A percentile compares a stretch with the other conserved stretches of the same genome.
These are phyloP conservation scores for Sphaeramia orbicularis DNA, from an alignment of 2,797 vertebrate species.

Conservation along the genomic window DNA sequence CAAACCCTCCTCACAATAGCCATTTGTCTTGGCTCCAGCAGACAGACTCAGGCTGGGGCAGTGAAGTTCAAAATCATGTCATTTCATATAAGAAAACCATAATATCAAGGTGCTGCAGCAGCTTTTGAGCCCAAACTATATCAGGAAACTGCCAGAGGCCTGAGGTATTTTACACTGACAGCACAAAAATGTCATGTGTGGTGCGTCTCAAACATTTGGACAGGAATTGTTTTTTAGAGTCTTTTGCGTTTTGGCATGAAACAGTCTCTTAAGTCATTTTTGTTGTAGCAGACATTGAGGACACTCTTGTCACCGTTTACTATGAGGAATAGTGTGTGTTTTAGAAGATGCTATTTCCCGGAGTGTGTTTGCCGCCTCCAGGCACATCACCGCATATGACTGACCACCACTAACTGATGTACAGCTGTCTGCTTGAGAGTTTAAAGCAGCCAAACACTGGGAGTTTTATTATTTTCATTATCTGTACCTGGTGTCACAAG, in stretches of 20 bases:
- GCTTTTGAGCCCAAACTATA: constrained; percentile 52
- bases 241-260: constrained; percentile 17
- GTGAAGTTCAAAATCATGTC: constrained; percentile 68
- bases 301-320: constrained; percentile 22
- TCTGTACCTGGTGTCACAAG: background rate
- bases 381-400: background rate
- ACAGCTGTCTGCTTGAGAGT: background rate
- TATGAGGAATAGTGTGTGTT: constrained; percentile 13
- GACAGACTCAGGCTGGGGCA: constrained; percentile 57
- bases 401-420: background rate
- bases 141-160: constrained; percentile 43
- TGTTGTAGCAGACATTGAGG: constrained; percentile 19
- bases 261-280: background rate
- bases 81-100: constrained; percentile 54
- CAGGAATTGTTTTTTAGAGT: constrained; percentile 32
- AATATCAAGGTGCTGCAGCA: constrained; percentile 57
- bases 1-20: constrained; percentile 47
- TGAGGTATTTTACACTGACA: constrained; percentile 41
- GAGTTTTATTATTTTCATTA: background rate
- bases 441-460: background rate
- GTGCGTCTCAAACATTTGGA: constrained; percentile 10
- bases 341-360: constrained; percentile 29
- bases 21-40: constrained; percentile 50
- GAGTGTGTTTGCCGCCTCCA: constrained; percentile 28
- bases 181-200: constrained; percentile 29